phyloP scores from a whole-genome alignment of 2,888 invertebrate species.

The Amblyteles armatorius region DNA sequence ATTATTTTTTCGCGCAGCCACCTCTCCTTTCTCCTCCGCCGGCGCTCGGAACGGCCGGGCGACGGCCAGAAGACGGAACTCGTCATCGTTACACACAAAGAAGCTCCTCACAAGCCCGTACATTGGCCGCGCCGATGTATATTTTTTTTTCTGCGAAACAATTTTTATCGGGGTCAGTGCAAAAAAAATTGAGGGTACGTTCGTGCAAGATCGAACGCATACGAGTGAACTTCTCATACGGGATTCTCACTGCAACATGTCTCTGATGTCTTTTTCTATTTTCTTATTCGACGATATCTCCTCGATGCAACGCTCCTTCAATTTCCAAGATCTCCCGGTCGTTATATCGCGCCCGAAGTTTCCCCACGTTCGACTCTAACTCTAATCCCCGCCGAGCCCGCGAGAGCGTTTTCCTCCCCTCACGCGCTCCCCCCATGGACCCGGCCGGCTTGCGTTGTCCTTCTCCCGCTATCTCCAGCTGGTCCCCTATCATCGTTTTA shows the following conservation, averaged over 20 bases:
- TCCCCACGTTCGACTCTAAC: conserved; percentile 64
- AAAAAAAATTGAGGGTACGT: conserved; percentile 12
- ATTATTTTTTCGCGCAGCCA: conserved; percentile 37
- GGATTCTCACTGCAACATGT: neutral
- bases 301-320: conserved; percentile 31
- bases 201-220: neutral
- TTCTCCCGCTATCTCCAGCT: conserved; percentile 36
- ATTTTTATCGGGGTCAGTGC: conserved; percentile 50
- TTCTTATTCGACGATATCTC: conserved; percentile 32
- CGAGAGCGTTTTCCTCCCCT: conserved; percentile 41
- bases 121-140: conserved; percentile 15
- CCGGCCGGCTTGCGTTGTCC: conserved; percentile 35
- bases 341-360: conserved; percentile 59
- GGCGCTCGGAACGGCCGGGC: conserved; percentile 8
- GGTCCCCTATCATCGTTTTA: conserved; percentile 19
- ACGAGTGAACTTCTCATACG: neutral
- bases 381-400: conserved; percentile 46
- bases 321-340: conserved; percentile 66
- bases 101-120: conserved; percentile 41
- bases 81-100: conserved; percentile 35
- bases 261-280: neutral
- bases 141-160: conserved; percentile 47
- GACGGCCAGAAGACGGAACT: conserved; percentile 27
- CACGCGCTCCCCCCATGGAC: conserved; percentile 10
- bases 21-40: conserved; percentile 37